Evolutionary conservation across 1,140 invertebrate genomes (phyloP).

Genomic region (Leptopilina clavipes): DNA sequence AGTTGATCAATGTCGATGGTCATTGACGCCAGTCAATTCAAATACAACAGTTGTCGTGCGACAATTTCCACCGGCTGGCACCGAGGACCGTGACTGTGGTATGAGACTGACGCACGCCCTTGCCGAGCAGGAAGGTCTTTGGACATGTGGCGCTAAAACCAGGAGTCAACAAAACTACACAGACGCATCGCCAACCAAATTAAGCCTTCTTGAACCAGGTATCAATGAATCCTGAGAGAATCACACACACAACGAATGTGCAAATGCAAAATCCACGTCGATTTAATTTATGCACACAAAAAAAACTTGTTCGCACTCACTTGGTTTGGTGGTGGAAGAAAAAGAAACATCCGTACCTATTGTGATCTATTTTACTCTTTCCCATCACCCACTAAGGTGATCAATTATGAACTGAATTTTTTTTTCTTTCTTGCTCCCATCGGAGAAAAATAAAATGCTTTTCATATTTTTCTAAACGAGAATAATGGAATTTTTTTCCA

Average conservation of each 20-base stretch:
- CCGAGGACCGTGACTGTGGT: conserved; percentile 70
- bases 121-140: conserved; percentile 57
- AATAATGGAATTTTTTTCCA: background rate
- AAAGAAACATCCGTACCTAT: background rate
- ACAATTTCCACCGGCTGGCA: conserved; percentile 66
- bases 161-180: conserved; percentile 65
- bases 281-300: conserved; percentile 4
- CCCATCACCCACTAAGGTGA: no score
- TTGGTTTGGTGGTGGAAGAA: conserved; percentile 31
- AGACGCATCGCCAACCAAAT: conserved; percentile 71
- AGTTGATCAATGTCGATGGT: conserved; percentile 73
- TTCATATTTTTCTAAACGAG: conserved; percentile 14
- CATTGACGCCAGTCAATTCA: conserved; percentile 67
- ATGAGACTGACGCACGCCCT: conserved; percentile 68
- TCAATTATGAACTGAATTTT: no score
- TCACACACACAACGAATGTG: conserved; percentile 9
- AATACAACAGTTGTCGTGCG: conserved; percentile 72
- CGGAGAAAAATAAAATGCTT: background rate
- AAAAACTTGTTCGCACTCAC: conserved; percentile 2
- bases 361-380: no score
- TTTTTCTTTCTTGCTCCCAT: background rate
- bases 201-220: conserved; percentile 73
- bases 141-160: conserved; percentile 36
- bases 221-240: conserved; percentile 62
- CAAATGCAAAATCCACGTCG: conserved; percentile 2